A percentile compares a stretch with the other conserved stretches of the same genome.
These are phyloP conservation scores for Campoletis sonorensis DNA, from an alignment of 1,140 invertebrate genomes.

Conservation along the genomic window DNA sequence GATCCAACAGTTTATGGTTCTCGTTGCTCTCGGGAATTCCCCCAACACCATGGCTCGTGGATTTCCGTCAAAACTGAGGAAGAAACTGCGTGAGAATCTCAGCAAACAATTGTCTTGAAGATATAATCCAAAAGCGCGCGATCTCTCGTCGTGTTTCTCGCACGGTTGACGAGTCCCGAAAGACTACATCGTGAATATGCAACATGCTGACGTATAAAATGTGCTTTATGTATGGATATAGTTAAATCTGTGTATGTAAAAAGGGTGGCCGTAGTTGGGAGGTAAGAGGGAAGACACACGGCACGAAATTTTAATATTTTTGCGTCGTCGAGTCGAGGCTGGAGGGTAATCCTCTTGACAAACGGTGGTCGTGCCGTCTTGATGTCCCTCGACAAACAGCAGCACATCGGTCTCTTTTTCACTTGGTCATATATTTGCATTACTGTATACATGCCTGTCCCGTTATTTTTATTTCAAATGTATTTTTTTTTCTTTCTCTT, in stretches of 20 bases:
- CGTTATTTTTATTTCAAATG: conserved; percentile 7
- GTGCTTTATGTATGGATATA: neutral
- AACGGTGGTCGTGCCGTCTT: conserved; percentile 58
- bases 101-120: conserved; percentile 26
- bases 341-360: conserved; percentile 64
- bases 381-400: conserved; percentile 65
- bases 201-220: neutral
- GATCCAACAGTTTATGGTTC: too few relatives aligned
- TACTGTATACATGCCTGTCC: neutral
- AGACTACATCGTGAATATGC: neutral
- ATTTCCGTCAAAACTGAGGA: too few relatives aligned
- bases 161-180: neutral
- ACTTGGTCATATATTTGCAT: conserved; percentile 24
- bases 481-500: conserved; percentile 1
- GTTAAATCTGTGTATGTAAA: neutral
- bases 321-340: conserved; percentile 51
- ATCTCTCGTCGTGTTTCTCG: neutral
- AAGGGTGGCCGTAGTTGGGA: neutral
- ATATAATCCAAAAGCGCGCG: neutral
- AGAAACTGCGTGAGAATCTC: conserved; percentile 38
- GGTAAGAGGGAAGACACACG: conserved; percentile 53
- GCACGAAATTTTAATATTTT: conserved; percentile 65
- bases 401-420: conserved; percentile 59
- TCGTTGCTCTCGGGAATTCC: too few relatives aligned
- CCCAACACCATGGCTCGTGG: too few relatives aligned